A percentile compares a stretch with the other conserved stretches of the same genome.
These are phyloP conservation scores for Meliscaeva auricollis DNA, from an alignment of 2,888 invertebrate species.

Conservation along the genomic window DNA sequence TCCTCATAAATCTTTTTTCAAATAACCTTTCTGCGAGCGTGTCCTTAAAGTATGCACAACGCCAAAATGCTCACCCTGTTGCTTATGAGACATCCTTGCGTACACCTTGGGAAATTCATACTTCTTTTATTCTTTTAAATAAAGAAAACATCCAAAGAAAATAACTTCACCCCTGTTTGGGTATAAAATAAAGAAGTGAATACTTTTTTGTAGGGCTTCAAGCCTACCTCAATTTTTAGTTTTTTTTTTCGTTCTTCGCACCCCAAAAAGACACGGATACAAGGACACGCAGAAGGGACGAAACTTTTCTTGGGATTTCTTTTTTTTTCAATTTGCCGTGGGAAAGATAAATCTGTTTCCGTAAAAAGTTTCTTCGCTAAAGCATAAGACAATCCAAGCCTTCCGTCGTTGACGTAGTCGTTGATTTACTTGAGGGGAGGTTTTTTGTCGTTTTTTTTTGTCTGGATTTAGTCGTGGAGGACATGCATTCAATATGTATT, in stretches of 20 bases:
- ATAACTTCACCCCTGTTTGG: constrained; percentile 58
- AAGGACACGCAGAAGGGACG: constrained; percentile 40
- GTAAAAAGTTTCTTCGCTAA: constrained; percentile 36
- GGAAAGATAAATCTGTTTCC: constrained; percentile 71
- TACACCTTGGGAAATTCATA: constrained; percentile 40
- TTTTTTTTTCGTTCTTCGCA: constrained; percentile 51
- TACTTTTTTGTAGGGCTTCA: constrained; percentile 4
- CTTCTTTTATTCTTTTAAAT: constrained; percentile 44
- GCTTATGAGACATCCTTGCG: constrained; percentile 16
- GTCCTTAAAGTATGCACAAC: background rate
- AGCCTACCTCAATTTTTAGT: constrained; percentile 64
- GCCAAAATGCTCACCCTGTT: constrained; percentile 37
- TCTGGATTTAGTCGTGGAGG: background rate
- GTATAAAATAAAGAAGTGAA: constrained; percentile 21
- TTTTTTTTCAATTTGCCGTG: constrained; percentile 48
- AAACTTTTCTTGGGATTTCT: constrained; percentile 53
- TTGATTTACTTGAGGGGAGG: constrained; percentile 33
- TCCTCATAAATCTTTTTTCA: constrained; percentile 71
- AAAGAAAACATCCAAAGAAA: constrained; percentile 47
- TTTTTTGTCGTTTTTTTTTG: constrained; percentile 26
- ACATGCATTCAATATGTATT: constrained; percentile 52
- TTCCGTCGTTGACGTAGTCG: constrained; percentile 12
- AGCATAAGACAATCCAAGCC: background rate
- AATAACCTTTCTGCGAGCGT: constrained; percentile 29
- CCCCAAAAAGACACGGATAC: constrained; percentile 33